Conservation (phyloP, 2,797 vertebrate species). For the Acomys russatus region DNA sequence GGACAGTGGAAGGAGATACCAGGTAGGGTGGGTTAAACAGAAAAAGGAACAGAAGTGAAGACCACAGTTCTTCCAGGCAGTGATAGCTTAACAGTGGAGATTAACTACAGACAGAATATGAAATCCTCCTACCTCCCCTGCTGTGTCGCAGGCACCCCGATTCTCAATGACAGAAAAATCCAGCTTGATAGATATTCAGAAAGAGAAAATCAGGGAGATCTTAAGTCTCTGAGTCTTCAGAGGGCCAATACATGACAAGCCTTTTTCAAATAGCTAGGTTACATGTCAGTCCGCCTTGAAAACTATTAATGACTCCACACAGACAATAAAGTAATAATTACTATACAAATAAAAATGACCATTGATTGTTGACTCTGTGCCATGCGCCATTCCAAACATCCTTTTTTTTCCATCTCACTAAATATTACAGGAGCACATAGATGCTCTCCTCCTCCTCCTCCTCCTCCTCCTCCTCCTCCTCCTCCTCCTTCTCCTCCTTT, state of each 20-base stretch:
- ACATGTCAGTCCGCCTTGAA: not conserved
- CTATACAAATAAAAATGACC: not conserved
- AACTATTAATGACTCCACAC: too few species aligned
- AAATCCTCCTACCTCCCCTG: not conserved
- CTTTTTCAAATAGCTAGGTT: not conserved
- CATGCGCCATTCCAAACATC: too few species aligned
- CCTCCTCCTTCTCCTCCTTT: not conserved
- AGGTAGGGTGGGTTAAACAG: fast-evolving
- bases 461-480: not conserved
- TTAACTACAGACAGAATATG: not conserved
- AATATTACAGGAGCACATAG: not conserved
- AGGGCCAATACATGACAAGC: not conserved
- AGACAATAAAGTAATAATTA: not conserved
- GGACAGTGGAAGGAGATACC: not conserved
- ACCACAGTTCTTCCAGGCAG: not conserved
- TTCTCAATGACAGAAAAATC: too few species aligned
- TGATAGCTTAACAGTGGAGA: not conserved
- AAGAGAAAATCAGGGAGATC: not conserved
- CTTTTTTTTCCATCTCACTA: not conserved
- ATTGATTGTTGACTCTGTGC: not conserved
- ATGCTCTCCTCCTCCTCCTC: not conserved
- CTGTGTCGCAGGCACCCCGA: not conserved
- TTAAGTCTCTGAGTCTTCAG: not conserved
- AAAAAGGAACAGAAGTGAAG: not conserved
- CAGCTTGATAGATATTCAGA: not conserved